Percentiles rank a stretch among this genome's conserved stretches.
These are phyloP conservation scores for Coregonus suidteri DNA, from an alignment of 2,797 vertebrate species.

Conservation along the genomic window DNA sequence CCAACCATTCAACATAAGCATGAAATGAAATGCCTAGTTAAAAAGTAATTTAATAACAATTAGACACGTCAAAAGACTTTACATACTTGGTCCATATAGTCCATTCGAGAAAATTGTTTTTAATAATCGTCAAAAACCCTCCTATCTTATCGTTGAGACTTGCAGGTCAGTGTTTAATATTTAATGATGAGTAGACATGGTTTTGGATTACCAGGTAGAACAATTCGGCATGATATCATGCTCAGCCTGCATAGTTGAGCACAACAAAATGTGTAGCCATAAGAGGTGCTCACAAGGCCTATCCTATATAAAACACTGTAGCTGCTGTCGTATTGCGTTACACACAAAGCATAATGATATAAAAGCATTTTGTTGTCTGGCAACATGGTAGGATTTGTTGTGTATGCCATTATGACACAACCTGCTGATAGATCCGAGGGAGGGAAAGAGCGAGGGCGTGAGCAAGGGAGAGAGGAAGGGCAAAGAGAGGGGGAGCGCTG, in stretches of 20 bases:
- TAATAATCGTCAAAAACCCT: slow-evolving; percentile 14
- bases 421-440: neutral
- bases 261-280: slow-evolving; percentile 10
- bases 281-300: neutral
- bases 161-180: slow-evolving; percentile 56
- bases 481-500: slow-evolving; percentile 23
- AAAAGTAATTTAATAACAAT: neutral
- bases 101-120: neutral
- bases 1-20: neutral
- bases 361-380: neutral
- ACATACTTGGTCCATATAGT: slow-evolving; percentile 29
- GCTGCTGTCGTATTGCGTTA: neutral
- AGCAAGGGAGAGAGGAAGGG: slow-evolving; percentile 7
- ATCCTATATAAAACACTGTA: neutral
- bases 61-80: neutral
- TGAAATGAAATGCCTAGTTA: neutral
- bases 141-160: slow-evolving; percentile 21
- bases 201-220: slow-evolving; percentile 63
- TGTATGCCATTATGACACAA: slow-evolving; percentile 22
- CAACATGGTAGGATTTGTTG: neutral
- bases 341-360: neutral
- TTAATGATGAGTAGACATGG: slow-evolving; percentile 52
- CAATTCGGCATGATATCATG: slow-evolving; percentile 51
- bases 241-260: slow-evolving; percentile 33
- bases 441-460: neutral